Base-by-base conservation (phyloP, 64 coral and sea anemone species). In the Stichodactyla helianthus region DNA sequence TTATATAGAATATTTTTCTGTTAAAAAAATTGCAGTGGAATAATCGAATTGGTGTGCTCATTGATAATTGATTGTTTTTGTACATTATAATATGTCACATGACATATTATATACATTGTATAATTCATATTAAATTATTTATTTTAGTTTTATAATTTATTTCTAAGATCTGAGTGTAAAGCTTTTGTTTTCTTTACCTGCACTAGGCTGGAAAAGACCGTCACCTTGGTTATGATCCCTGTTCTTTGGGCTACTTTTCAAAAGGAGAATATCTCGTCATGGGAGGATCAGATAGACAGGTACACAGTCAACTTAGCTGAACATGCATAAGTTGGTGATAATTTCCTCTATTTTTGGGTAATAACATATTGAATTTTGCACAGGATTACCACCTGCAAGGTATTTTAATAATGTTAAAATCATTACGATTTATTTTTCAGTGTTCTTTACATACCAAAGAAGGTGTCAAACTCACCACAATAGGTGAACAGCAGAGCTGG, bases 401-500 rank as follows among this genome's bases (percentile, higher is more conserved):
- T 44, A 44, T 44, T 44, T 44, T 44, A 44, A 44, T 44, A 3
- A 44, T 44, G 5, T 58, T 58, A 58, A 58, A 11, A 58, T 58
- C 3, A 58, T 58, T 58, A 15, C 1, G 2, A 9, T 28, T 77
- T 50, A 28, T 84, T 7, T 83, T 82, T 15, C 77, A 98, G 95
- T 98, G 95, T 67, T 85, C 92, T 50, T 83, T 98, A 68, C 89
- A 98, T 80, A 98, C 95, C 44, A 98, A 98, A 91, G 95, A 98
- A 82, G 95, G 95, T 15, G 92, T 98, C 22, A 82, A 83, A 22
- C 44, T 98, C 22, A 93, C 92, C 1, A 77, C 92, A 52, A 81
- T 98, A 63, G 95, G 95, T 22, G 95, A 98, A 78, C 95, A 94
- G 16, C 89, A 98, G 77, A 98, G 95, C 61, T 98, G 95, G 92